Base-by-base conservation (phyloP, 2,113 vertebrate genomes). In the Polyodon spathula region DNA sequence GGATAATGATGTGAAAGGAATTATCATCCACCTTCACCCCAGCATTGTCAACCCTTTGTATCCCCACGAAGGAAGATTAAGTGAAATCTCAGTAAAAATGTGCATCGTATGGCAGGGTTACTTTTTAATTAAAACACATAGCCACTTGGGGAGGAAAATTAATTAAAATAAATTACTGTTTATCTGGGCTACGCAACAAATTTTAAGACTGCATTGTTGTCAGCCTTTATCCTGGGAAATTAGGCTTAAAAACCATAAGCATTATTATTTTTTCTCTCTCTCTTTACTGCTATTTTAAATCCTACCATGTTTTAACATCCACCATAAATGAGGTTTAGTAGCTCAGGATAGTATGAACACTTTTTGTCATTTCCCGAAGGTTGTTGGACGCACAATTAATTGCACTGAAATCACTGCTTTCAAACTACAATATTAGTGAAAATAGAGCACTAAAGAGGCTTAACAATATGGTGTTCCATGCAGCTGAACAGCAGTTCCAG, bases 131-230 rank as follows among this genome's bases (percentile, higher is more conserved):
- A 75, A 64, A 61, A 69, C 27, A 58, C 60, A 68, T 50, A 42
- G 52, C 53, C 71, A 75, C 71, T 66, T 52, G 67, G 79, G 75
- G 65, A 74, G 63, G 52, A 73, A 79, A 77, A 65, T 58, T 72
- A 79, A 82, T 78, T 73, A 78, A 71, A 82, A 76, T 79, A 66
- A 84, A 75, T 80, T 73, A 73, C 69, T 75, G 71, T 76, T 84
- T 72, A 69, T 84, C 68, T 74, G 70, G 72, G 66, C 76, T 66
- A 69, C 64, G 63, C 58, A 73, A 78, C 67, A 76, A 72, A 73
- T 75, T 42, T 76, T 60, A 66, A 27, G 60, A 68, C 55, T 63
- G 54, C 66, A 59, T 17, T 43, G 59, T 66, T 71, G 68, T 66
- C 57, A 67, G 67, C 50, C 61, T 78, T 78, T 75, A 71, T 78